Conservation (phyloP, 2,888 invertebrate genomes). For the Dysmachus trigonus region DNA sequence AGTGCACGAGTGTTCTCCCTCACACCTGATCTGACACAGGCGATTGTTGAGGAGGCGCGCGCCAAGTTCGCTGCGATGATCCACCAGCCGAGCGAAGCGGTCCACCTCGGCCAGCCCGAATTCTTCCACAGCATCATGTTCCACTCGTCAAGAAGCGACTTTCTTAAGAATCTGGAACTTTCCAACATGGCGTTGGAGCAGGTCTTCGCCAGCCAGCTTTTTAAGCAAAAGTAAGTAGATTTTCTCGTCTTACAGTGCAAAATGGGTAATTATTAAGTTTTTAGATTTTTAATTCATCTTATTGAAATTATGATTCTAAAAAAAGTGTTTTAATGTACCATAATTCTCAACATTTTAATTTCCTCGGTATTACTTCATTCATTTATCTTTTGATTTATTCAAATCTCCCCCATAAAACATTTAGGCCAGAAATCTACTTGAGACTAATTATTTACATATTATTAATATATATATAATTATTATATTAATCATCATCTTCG, state of each 20-base stretch:
- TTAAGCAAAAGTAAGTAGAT: conserved; percentile 63
- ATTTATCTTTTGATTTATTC: too few species aligned
- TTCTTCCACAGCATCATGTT: conserved; percentile 61
- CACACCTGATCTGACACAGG: neutral
- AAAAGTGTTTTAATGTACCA: too few species aligned
- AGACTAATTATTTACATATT: too few species aligned
- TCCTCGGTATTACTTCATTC: too few species aligned
- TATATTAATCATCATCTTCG: too few species aligned
- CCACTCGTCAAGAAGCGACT: conserved; percentile 60
- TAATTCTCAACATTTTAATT: too few species aligned
- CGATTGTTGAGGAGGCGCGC: conserved; percentile 58
- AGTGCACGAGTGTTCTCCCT: neutral
- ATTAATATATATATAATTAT: too few species aligned
- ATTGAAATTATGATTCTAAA: too few species aligned
- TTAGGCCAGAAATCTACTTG: too few species aligned
- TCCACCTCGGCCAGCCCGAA: conserved; percentile 61
- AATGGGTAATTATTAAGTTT: neutral
- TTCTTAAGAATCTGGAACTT: conserved; percentile 62
- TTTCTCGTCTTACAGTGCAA: neutral
- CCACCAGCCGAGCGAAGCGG: conserved; percentile 59
- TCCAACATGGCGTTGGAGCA: conserved; percentile 66
- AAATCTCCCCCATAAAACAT: too few species aligned
- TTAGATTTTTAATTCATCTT: too few species aligned
- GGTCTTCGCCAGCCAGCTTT: conserved; percentile 66
- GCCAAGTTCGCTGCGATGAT: conserved; percentile 61